A percentile compares a stretch with the other conserved stretches of the same genome.
phyloP scores from a whole-genome alignment of 1,140 invertebrate species.

The Riptortus pedestris region DNA sequence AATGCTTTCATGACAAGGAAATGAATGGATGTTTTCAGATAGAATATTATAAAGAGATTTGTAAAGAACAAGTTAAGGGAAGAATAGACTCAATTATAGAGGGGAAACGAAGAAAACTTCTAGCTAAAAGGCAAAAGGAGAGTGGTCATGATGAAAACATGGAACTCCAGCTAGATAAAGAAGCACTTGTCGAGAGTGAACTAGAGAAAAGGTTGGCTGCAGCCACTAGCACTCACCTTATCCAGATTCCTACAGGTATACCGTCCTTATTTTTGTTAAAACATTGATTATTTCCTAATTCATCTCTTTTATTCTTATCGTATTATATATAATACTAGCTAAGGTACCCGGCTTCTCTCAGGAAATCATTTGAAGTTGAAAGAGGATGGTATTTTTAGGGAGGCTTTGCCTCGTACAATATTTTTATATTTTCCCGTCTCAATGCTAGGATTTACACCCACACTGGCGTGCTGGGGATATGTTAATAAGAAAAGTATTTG shows the following conservation, averaged over 20 bases:
- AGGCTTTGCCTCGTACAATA: no score
- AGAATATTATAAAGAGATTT: slow-evolving; percentile 46
- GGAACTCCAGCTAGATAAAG: slow-evolving; percentile 33
- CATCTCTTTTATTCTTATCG: no score
- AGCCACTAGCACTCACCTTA: not conserved
- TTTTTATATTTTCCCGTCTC: no score
- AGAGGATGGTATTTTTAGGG: no score
- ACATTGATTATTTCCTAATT: not conserved
- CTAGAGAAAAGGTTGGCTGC: slow-evolving; percentile 23
- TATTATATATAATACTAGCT: no score
- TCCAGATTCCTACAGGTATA: not conserved
- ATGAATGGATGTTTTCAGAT: slow-evolving; percentile 33
- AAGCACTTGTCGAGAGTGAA: slow-evolving; percentile 30
- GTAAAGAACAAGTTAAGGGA: slow-evolving; percentile 44
- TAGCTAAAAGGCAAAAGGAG: not conserved
- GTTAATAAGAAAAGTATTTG: no score
- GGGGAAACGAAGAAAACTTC: slow-evolving; percentile 51
- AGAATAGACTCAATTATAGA: slow-evolving; percentile 51
- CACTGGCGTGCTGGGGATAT: no score
- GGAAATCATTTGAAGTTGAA: no score
- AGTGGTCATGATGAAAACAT: slow-evolving; percentile 36
- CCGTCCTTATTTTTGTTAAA: not conserved
- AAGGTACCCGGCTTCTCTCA: no score
- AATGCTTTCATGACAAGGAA: not conserved
- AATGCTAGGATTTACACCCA: no score